Conservation (phyloP, 2,113 vertebrate species). For the Trichomycterus rosablanca region DNA sequence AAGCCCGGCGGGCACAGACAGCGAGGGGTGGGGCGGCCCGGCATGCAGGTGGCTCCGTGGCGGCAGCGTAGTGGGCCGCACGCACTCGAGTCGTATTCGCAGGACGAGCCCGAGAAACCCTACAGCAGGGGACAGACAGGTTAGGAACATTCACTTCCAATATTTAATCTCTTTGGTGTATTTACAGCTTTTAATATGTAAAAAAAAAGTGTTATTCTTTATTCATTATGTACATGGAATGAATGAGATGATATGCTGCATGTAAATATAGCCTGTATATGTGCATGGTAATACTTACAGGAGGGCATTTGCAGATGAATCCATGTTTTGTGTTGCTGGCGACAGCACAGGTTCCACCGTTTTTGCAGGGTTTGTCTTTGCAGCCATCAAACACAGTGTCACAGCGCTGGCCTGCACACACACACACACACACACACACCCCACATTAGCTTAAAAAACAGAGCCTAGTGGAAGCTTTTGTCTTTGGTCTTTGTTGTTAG, state of each 20-base stretch:
- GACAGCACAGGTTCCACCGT: conserved; percentile 85
- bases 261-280: not conserved
- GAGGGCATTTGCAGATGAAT: conserved; percentile 93
- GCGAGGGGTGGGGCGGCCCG: conserved; percentile 75
- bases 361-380: conserved; percentile 81
- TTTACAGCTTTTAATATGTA: not conserved
- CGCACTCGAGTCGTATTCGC: conserved; percentile 81
- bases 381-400: conserved; percentile 87
- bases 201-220: too few species aligned
- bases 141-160: not conserved
- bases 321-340: conserved; percentile 87
- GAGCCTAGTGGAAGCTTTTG: too few species aligned
- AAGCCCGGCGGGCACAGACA: conserved; percentile 78
- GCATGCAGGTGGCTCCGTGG: conserved; percentile 85
- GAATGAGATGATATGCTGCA: too few species aligned
- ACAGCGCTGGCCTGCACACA: conserved; percentile 80
- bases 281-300: conserved; percentile 70
- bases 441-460: too few species aligned
- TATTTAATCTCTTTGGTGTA: not conserved
- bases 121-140: conserved; percentile 40
- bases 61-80: conserved; percentile 83
- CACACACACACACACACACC: not conserved
- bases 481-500: too few species aligned
- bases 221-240: too few species aligned
- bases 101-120: conserved; percentile 88